Base-by-base conservation (phyloP, 2,797 vertebrate species). In the Acanthurus tractus region DNA sequence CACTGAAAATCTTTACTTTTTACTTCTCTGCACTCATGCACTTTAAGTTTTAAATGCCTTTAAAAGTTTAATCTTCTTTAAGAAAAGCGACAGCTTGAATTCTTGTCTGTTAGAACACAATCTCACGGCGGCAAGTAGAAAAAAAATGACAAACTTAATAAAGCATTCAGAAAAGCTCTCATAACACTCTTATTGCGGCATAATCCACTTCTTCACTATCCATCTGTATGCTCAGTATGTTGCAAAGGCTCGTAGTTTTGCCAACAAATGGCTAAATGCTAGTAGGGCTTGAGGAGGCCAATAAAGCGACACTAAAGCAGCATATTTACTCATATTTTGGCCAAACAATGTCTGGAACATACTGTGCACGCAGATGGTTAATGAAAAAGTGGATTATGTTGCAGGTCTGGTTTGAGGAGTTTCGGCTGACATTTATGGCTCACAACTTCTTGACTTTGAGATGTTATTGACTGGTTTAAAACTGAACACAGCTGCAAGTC, bases 181-280 rank as follows among this genome's bases (percentile, higher is more conserved):
- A 44, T 52, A 49, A 57, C 40, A 66, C 22, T 53, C 48, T 34
- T 34, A 34, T 22, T 67, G 53, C 52, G 57, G 57, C 53, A 17
- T 36, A 36, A 62, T 76, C 7, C 42, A 61, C n/a, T 53, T 66
- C 64, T 50, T 64, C 42, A n/a, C 36, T 70, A 11, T 54, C 74
- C 59, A 71, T 78, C 50, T 82, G 77, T 56, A 63, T 67, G 10
- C 36, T 69, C 50, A 70, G 57, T 71, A 74, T 74, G 55, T 50
- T 79, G 34, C 45, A 76, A 73, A 81, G 42, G 36, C n/a, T 63
- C 15, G 5, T n/a, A 20, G 9, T 14, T 69, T 64, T 59, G 48
- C 68, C 45, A 53, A 58, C 74, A 57, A 74, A 70, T 69, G 15
- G 50, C 45, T 38, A 42, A 48, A 80, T 45, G 74, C 17, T 63